A percentile compares a stretch with the other conserved stretches of the same genome.
Evolutionary conservation across 2,888 invertebrate species (phyloP).

Genomic region (Mantis religiosa): DNA sequence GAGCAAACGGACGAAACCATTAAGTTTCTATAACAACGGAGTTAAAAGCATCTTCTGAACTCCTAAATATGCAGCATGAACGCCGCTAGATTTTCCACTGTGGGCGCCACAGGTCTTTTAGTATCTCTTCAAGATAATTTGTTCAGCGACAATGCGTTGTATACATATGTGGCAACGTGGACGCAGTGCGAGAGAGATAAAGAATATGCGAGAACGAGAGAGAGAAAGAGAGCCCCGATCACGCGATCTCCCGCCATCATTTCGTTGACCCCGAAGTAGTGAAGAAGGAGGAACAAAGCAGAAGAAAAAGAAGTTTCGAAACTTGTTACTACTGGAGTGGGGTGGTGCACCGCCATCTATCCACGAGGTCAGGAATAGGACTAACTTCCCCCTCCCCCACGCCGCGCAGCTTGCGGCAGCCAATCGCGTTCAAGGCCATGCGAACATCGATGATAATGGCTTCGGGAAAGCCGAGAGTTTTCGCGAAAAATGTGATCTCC

Average conservation of each 20-base stretch:
- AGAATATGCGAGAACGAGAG: not conserved
- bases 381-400: not conserved
- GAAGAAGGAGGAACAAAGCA: not conserved
- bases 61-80: no score
- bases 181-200: not conserved
- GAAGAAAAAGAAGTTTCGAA: not conserved
- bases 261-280: slow-evolving; percentile 14
- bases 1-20: no score
- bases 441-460: not conserved
- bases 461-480: not conserved
- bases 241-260: not conserved
- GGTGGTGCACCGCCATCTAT: slow-evolving; percentile 5
- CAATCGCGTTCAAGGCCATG: not conserved
- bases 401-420: not conserved
- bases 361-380: slow-evolving; percentile 4
- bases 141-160: not conserved
- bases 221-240: slow-evolving; percentile 2
- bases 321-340: not conserved
- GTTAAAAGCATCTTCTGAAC: no score
- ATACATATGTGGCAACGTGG: slow-evolving; percentile 7
- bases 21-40: no score
- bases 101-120: not conserved
- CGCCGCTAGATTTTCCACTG: not conserved
- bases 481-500: not conserved
- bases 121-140: not conserved